Conservation (phyloP, 2,888 invertebrate species). For the Eristalinus aeneus region DNA sequence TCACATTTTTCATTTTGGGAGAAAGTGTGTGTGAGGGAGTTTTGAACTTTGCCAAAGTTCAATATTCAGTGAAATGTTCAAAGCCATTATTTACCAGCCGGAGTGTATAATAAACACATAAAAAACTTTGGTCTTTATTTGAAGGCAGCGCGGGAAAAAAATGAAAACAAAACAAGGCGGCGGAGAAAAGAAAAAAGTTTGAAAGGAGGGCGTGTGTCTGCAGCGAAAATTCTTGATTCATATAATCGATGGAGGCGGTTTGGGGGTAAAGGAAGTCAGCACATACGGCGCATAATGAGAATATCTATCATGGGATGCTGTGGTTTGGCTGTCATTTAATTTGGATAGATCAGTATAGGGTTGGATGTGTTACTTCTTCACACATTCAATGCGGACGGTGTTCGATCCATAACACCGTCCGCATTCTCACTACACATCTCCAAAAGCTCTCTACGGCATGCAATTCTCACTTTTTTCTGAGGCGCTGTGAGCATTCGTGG, state of each 20-base stretch:
- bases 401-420: too few relatives aligned
- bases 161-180: background rate
- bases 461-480: too few relatives aligned
- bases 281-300: slow-evolving; percentile 15
- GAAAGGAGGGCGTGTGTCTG: background rate
- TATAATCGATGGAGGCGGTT: background rate
- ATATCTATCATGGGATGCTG: slow-evolving; percentile 31
- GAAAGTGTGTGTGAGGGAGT: slow-evolving; percentile 32
- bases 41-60: slow-evolving; percentile 67
- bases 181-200: background rate
- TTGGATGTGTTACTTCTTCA: background rate
- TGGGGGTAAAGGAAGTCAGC: background rate
- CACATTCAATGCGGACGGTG: too few relatives aligned
- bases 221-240: slow-evolving; percentile 14
- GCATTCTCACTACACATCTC: too few relatives aligned
- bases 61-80: slow-evolving; percentile 27
- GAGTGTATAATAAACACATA: slow-evolving; percentile 79
- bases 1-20: background rate
- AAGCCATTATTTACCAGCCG: slow-evolving; percentile 78
- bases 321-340: slow-evolving; percentile 17
- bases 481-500: too few relatives aligned
- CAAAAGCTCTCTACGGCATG: too few relatives aligned
- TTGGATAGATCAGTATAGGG: slow-evolving; percentile 29
- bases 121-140: slow-evolving; percentile 75
- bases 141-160: background rate